phyloP scores from a whole-genome alignment of 2,797 vertebrate genomes.

The Siniperca scherzeri region DNA sequence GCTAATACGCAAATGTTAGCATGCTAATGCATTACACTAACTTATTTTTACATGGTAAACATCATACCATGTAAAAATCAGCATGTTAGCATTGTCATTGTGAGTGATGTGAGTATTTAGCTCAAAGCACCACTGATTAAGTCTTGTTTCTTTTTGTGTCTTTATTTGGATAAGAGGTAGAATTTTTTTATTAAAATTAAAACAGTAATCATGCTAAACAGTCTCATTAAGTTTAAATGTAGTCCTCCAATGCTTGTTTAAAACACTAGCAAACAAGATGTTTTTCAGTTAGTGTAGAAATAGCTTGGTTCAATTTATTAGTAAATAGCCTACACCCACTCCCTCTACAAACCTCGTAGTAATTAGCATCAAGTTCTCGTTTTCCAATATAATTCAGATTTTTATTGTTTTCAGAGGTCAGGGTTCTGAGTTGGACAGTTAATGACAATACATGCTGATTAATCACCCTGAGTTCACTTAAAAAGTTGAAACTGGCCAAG shows the following conservation, averaged over 20 bases:
- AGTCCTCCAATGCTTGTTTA: constrained; percentile 19
- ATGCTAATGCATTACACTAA: background rate
- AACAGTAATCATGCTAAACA: constrained; percentile 40
- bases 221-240: constrained; percentile 35
- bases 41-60: background rate
- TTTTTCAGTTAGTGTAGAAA: constrained; percentile 37
- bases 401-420: background rate
- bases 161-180: constrained; percentile 4
- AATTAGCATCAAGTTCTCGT: constrained; percentile 31
- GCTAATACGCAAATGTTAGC: background rate
- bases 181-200: constrained; percentile 9
- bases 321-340: constrained; percentile 33
- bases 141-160: background rate
- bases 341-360: constrained; percentile 12
- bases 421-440: background rate
- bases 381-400: constrained; percentile 13
- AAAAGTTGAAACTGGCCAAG: constrained; percentile 32
- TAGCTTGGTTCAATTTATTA: constrained; percentile 46
- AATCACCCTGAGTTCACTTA: constrained; percentile 23
- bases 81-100: background rate
- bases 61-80: background rate
- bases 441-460: constrained; percentile 28
- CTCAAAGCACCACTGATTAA: background rate
- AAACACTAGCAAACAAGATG: constrained; percentile 48
- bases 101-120: background rate